These are phyloP conservation scores for Ophiothrix spiculata DNA, from an alignment of 35 echinoderm and acorn worm species.

Conservation along the genomic window DNA sequence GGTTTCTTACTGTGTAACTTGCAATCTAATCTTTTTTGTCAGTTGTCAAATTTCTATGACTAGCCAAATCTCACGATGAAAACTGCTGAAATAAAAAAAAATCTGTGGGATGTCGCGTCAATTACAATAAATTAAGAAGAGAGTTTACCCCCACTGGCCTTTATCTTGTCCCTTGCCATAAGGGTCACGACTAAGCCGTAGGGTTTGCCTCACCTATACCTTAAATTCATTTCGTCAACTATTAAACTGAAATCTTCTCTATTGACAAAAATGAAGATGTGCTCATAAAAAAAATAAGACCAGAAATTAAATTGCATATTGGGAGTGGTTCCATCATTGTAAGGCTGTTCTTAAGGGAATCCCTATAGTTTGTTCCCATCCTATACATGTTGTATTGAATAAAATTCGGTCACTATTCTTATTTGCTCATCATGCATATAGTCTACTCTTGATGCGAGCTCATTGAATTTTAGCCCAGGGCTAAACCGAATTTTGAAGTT, in stretches of 20 bases:
- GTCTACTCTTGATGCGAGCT: background rate
- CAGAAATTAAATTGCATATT: constrained; percentile 8
- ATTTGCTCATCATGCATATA: background rate
- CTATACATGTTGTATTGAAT: background rate
- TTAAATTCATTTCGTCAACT: background rate
- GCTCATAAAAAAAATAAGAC: background rate
- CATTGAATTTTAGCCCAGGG: background rate
- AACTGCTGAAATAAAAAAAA: background rate
- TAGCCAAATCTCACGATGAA: background rate
- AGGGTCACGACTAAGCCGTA: background rate
- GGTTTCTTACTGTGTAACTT: background rate
- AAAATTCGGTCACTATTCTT: background rate
- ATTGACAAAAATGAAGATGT: background rate
- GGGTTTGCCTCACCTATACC: background rate
- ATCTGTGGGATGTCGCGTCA: background rate
- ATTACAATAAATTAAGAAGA: constrained; percentile 14
- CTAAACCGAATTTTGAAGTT: constrained; percentile 13
- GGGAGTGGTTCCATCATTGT: background rate
- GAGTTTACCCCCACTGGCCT: background rate
- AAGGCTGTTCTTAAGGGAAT: background rate
- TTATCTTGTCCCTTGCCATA: background rate
- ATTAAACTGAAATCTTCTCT: constrained; percentile 7
- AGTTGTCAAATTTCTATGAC: constrained; percentile 9
- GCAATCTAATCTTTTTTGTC: constrained; percentile 12
- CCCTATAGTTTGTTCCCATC: background rate